Percentiles rank a stretch among this genome's conserved stretches.
Conservation (phyloP, 1,140 invertebrate genomes). For the Nasonia giraulti region DNA sequence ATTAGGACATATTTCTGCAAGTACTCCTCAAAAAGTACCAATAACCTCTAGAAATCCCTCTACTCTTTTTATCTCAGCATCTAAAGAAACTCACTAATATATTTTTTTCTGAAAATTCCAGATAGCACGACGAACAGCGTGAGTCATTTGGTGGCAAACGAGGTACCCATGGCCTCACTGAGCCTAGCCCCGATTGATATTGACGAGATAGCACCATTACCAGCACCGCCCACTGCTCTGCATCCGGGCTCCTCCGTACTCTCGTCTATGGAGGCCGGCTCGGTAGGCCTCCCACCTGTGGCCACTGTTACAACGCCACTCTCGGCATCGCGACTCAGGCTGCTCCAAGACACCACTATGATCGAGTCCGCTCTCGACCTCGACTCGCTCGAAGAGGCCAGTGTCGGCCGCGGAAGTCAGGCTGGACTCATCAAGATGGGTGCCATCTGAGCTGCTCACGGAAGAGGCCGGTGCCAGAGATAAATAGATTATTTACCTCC, state of each 20-base stretch:
- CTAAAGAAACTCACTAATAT: neutral
- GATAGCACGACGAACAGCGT: slow-evolving; percentile 80
- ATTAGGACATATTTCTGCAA: slow-evolving; percentile 3
- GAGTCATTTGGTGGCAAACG: slow-evolving; percentile 78
- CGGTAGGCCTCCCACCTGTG: neutral
- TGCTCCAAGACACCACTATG: slow-evolving; percentile 89
- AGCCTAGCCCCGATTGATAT: slow-evolving; percentile 72
- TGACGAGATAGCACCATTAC: slow-evolving; percentile 70
- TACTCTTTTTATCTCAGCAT: too few relatives aligned
- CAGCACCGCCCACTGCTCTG: slow-evolving; percentile 50
- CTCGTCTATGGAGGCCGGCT: neutral
- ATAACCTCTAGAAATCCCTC: too few relatives aligned
- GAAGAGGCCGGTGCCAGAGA: neutral
- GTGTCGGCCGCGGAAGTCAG: slow-evolving; percentile 75
- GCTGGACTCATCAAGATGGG: slow-evolving; percentile 73
- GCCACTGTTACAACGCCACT: slow-evolving; percentile 68
- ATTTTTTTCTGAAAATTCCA: slow-evolving; percentile 60
- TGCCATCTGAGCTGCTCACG: slow-evolving; percentile 19
- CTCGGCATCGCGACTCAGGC: slow-evolving; percentile 79
- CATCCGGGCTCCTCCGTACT: neutral
- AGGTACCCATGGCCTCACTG: slow-evolving; percentile 77
- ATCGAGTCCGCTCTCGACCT: slow-evolving; percentile 90
- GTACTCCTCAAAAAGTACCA: neutral
- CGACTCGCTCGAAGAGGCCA: slow-evolving; percentile 84
- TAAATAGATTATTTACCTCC: neutral